These are phyloP conservation scores for Quadriops clusia DNA, from an alignment of 2,888 invertebrate species.

Conservation along the genomic window DNA sequence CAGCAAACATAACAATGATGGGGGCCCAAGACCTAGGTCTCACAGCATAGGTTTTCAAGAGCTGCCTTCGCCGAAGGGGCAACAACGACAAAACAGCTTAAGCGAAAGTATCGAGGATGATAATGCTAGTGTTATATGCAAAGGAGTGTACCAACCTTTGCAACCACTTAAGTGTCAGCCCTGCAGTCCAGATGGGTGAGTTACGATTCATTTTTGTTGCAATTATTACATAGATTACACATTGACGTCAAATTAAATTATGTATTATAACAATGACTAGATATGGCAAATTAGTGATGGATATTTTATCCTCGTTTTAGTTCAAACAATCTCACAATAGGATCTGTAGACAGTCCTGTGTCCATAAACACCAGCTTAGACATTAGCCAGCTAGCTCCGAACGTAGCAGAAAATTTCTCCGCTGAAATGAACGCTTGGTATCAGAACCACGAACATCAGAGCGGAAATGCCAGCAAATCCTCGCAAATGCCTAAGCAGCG, in stretches of 20 bases:
- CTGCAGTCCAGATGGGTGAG: constrained; percentile 19
- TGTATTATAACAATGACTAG: constrained; percentile 3
- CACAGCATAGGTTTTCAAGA: constrained; percentile 9
- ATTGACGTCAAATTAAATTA: constrained; percentile 2
- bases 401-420: constrained; percentile 40
- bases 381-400: constrained; percentile 24
- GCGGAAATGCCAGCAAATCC: constrained; percentile 22
- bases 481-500: background rate
- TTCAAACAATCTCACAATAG: constrained; percentile 11
- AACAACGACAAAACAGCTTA: constrained; percentile 5
- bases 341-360: constrained; percentile 20
- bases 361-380: constrained; percentile 27
- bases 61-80: constrained; percentile 11
- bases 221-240: constrained; percentile 2
- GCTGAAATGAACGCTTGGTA: constrained; percentile 48
- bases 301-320: too few species aligned
- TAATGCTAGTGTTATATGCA: constrained; percentile 23
- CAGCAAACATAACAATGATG: constrained; percentile 11
- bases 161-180: constrained; percentile 41
- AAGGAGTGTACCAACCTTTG: constrained; percentile 39
- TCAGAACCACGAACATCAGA: constrained; percentile 30
- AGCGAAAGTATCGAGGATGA: constrained; percentile 13
- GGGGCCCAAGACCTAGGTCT: background rate
- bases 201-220: constrained; percentile 5
- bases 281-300: too few species aligned